phyloP scores from a whole-genome alignment of 1,140 invertebrate genomes.

The Hypsibius dujardini region DNA sequence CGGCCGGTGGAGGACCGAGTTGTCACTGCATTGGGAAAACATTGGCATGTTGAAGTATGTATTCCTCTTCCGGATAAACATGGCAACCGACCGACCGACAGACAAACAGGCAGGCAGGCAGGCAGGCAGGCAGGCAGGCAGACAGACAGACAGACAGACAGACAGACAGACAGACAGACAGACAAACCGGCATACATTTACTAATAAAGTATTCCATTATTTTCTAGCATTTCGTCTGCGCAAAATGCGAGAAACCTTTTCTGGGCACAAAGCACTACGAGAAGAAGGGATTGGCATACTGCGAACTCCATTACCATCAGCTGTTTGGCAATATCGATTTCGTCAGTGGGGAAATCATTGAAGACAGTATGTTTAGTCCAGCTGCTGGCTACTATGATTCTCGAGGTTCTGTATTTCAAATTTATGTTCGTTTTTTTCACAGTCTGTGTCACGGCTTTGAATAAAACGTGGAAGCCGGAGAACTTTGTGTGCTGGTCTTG shows the following conservation, averaged over 20 bases:
- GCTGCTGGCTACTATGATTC: neutral
- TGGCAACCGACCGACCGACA: too few relatives aligned
- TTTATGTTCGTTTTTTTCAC: neutral
- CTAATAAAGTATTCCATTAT: neutral
- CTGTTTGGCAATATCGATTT: slow-evolving; percentile 96
- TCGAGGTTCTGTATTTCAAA: too few relatives aligned
- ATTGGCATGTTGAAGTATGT: slow-evolving; percentile 86
- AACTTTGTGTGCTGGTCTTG: slow-evolving; percentile 98
- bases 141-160: too few relatives aligned
- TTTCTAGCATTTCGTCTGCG: slow-evolving; percentile 88
- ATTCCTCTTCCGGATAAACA: neutral
- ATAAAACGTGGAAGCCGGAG: slow-evolving; percentile 98
- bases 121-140: too few relatives aligned
- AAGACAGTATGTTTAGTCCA: slow-evolving; percentile 57
- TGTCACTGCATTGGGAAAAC: slow-evolving; percentile 89
- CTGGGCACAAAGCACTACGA: slow-evolving; percentile 96
- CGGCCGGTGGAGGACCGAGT: slow-evolving; percentile 88
- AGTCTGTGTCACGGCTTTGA: slow-evolving; percentile 58
- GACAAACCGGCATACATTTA: neutral
- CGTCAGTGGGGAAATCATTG: slow-evolving; percentile 93
- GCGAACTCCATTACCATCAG: slow-evolving; percentile 97
- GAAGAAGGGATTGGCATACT: slow-evolving; percentile 94
- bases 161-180: too few relatives aligned
- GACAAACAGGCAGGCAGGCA: too few relatives aligned
- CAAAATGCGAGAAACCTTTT: slow-evolving; percentile 98